A percentile compares a stretch with the other conserved stretches of the same genome.
Evolutionary conservation across 2,113 vertebrate genomes (phyloP).

Genomic region (Nicator chloris): DNA sequence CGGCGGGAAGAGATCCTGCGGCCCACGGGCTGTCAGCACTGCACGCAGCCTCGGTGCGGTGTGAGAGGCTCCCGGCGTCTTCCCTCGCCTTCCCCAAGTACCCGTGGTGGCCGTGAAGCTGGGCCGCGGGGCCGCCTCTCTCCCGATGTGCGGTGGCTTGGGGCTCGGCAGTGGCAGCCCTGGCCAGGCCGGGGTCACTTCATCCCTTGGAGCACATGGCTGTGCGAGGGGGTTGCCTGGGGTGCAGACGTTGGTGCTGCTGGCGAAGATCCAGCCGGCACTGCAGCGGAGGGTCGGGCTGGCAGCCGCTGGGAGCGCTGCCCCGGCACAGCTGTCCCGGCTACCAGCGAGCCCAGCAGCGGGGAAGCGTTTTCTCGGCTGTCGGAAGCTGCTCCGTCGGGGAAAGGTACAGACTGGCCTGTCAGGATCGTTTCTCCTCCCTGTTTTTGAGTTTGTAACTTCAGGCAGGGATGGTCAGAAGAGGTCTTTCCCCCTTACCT

Average conservation of each 20-base stretch:
- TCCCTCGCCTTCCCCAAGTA: neutral
- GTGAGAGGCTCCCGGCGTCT: neutral
- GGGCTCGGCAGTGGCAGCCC: neutral
- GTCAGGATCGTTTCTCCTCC: neutral
- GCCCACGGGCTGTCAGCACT: too few relatives aligned
- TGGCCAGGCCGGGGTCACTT: too few relatives aligned
- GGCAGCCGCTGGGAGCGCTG: neutral
- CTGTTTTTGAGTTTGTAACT: too few relatives aligned
- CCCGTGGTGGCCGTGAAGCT: neutral
- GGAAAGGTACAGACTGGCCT: accelerated
- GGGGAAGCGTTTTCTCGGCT: too few relatives aligned
- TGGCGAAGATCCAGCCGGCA: neutral
- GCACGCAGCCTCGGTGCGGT: neutral
- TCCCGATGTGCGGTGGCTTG: too few relatives aligned
- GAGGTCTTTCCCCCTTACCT: neutral
- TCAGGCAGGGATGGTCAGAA: neutral
- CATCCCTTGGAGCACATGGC: neutral
- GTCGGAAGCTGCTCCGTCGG: neutral
- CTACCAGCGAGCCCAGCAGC: neutral
- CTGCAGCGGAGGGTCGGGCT: neutral
- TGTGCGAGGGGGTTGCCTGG: neutral
- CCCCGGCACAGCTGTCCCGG: neutral
- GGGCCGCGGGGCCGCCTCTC: too few relatives aligned
- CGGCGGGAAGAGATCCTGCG: too few relatives aligned
- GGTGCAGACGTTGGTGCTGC: neutral